Evolutionary conservation across 2,113 vertebrate species (phyloP).

Genomic region (Phycodurus eques): DNA sequence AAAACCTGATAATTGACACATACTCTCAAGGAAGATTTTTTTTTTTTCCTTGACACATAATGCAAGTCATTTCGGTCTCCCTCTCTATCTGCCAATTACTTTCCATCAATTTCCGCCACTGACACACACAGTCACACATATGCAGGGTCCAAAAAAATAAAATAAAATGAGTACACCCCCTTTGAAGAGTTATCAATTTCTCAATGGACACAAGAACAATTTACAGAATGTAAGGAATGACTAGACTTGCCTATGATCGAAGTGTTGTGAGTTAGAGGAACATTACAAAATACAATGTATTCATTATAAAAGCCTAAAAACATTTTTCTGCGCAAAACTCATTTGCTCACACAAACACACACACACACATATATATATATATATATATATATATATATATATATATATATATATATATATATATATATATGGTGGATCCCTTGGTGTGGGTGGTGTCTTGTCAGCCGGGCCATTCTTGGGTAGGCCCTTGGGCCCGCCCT

Average conservation of each 20-base stretch:
- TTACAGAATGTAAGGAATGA: background rate
- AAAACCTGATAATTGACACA: conserved; percentile 2
- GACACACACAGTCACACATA: conserved; percentile 3
- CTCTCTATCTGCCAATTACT: background rate
- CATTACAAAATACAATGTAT: too few relatives aligned
- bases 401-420: too few relatives aligned
- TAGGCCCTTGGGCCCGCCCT: too few relatives aligned
- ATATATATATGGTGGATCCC: too few relatives aligned
- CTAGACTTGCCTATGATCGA: background rate
- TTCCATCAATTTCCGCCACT: background rate
- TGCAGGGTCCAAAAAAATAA: background rate
- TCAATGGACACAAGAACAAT: background rate
- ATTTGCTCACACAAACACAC: too few relatives aligned
- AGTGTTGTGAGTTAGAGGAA: background rate
- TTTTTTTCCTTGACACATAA: conserved; percentile 33
- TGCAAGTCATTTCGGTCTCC: conserved; percentile 26
- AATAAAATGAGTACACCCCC: background rate
- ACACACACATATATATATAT: too few relatives aligned
- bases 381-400: too few relatives aligned
- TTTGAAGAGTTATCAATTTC: background rate
- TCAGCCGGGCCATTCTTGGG: too few relatives aligned
- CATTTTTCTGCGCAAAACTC: too few relatives aligned
- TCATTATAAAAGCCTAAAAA: too few relatives aligned
- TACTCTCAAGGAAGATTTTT: conserved; percentile 12
- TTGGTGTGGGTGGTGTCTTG: too few relatives aligned